Conservation (phyloP, 2,797 vertebrate genomes). For the Sebastes hopkinsi region DNA sequence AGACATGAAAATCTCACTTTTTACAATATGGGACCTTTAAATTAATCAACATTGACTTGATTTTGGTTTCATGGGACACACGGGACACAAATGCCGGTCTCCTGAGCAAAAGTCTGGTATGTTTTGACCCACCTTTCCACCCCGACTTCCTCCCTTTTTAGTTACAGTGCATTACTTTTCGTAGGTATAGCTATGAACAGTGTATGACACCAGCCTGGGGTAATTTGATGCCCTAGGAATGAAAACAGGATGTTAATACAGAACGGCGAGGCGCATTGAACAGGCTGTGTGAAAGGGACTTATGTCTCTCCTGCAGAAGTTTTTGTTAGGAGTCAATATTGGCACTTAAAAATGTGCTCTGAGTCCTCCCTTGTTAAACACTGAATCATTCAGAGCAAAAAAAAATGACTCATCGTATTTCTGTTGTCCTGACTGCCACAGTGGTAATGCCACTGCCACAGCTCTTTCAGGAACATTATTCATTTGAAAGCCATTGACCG, state of each 20-base stretch:
- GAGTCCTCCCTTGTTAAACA: slow-evolving; percentile 35
- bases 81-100: background rate
- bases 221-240: background rate
- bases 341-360: slow-evolving; percentile 6
- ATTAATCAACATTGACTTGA: too few species aligned
- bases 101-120: too few species aligned
- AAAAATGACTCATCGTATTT: slow-evolving; percentile 36
- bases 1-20: too few species aligned
- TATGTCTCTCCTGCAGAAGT: background rate
- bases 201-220: too few species aligned
- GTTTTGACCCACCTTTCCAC: background rate
- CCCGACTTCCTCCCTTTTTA: too few species aligned
- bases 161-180: too few species aligned
- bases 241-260: background rate
- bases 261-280: background rate
- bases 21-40: too few species aligned
- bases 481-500: slow-evolving; percentile 56
- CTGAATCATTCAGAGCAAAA: slow-evolving; percentile 47
- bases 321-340: background rate
- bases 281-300: background rate
- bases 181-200: too few species aligned
- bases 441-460: background rate
- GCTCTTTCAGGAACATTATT: slow-evolving; percentile 58
- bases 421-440: background rate
- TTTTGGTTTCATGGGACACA: too few species aligned